Conservation (phyloP, 2,113 vertebrate genomes). For the Baryphthengus martii region DNA sequence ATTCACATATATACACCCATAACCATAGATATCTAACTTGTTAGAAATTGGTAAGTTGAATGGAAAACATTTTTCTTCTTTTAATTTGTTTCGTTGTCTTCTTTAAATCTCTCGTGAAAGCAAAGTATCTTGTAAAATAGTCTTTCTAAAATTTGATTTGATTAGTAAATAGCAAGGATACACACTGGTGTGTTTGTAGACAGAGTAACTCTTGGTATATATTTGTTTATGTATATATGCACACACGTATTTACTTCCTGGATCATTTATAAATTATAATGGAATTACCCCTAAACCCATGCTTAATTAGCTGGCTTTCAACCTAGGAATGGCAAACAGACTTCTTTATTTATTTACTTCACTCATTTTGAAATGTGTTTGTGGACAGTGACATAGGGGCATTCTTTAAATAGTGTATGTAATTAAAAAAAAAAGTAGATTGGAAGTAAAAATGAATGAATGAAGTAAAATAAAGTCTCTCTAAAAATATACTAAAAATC, state of each 20-base stretch:
- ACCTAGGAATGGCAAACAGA: conserved; percentile 9
- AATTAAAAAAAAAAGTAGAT: not conserved
- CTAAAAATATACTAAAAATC: not conserved
- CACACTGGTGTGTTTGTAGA: not conserved
- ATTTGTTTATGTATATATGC: conserved; percentile 48
- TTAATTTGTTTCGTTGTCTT: conserved; percentile 33
- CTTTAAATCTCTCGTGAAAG: conserved; percentile 18
- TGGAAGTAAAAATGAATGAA: not conserved
- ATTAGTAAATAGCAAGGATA: not conserved
- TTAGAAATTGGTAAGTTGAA: conserved; percentile 49
- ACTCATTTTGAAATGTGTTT: conserved; percentile 20
- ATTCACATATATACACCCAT: conserved; percentile 78
- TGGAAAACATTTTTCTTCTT: conserved; percentile 10
- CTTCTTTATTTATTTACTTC: not conserved
- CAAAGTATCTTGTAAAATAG: not conserved
- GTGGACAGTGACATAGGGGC: not conserved
- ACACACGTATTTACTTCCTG: conserved; percentile 38
- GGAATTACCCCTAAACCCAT: not conserved
- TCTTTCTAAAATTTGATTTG: not conserved
- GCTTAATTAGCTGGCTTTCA: conserved; percentile 4
- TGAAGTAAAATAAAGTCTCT: not conserved
- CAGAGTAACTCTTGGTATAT: not conserved
- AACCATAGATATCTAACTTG: conserved; percentile 65
- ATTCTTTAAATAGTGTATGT: not conserved
- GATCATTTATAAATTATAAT: not conserved